Conservation (phyloP, 2,888 invertebrate genomes). For the Lithodes maja region DNA sequence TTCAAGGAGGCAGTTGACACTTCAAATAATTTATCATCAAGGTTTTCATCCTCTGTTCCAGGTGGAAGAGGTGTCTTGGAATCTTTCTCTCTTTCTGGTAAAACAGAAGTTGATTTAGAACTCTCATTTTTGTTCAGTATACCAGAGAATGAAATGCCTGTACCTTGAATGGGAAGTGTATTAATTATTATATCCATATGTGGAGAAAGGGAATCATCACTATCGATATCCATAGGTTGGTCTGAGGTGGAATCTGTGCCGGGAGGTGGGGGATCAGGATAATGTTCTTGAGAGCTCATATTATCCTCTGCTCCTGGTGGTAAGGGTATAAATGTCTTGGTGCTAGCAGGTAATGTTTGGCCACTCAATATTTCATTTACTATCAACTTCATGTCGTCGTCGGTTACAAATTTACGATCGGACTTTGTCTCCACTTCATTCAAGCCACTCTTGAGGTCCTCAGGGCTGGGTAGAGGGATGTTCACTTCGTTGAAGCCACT, state of each 20-base stretch:
- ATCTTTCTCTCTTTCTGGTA: not conserved
- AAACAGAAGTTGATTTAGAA: conserved; percentile 4
- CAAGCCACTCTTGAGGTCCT: too few relatives aligned
- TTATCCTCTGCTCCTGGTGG: conserved; percentile 13
- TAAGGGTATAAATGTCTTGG: not conserved
- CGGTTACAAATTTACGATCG: too few relatives aligned
- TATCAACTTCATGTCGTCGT: not conserved
- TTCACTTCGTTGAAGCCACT: too few relatives aligned
- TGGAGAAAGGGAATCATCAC: not conserved
- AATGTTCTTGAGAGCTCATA: not conserved
- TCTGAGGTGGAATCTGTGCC: conserved; percentile 1
- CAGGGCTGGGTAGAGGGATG: too few relatives aligned
- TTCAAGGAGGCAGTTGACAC: not conserved
- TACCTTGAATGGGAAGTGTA: too few relatives aligned
- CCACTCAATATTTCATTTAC: not conserved
- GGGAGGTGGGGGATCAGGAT: conserved; percentile 16
- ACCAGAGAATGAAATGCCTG: not conserved
- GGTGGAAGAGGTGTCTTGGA: conserved; percentile 34
- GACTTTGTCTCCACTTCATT: too few relatives aligned
- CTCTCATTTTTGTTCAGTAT: not conserved
- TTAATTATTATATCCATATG: not conserved
- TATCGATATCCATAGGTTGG: not conserved
- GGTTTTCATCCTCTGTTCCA: conserved; percentile 33
- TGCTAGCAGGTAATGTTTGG: not conserved
- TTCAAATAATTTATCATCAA: not conserved